Evolutionary conservation across 2,888 invertebrate genomes (phyloP).

Genomic region (Tenthredo notha): DNA sequence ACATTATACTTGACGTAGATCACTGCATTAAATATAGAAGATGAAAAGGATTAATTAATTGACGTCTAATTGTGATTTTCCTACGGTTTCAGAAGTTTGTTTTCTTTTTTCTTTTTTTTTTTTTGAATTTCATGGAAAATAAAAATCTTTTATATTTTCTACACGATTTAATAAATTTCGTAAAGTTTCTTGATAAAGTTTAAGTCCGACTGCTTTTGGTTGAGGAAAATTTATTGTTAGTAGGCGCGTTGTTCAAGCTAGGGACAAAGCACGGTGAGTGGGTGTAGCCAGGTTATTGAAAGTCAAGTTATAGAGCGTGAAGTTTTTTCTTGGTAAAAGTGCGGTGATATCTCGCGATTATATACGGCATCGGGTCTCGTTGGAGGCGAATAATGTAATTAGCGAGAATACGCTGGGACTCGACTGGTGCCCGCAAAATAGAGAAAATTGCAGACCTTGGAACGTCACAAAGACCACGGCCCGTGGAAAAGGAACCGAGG

Average conservation of each 20-base stretch:
- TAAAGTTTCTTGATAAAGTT: neutral
- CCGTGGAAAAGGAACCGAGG: conserved; percentile 38
- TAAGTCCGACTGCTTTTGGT: neutral
- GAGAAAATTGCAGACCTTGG: conserved; percentile 52
- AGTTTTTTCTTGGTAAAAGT: conserved; percentile 27
- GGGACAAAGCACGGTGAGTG: neutral
- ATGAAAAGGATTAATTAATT: neutral
- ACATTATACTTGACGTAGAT: conserved; percentile 2
- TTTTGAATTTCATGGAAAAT: neutral
- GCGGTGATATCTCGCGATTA: conserved; percentile 37
- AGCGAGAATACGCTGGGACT: conserved; percentile 33
- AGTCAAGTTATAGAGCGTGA: conserved; percentile 7
- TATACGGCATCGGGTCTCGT: conserved; percentile 28
- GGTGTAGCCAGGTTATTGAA: conserved; percentile 10
- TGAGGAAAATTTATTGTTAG: neutral
- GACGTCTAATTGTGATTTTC: neutral
- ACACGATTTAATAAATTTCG: neutral
- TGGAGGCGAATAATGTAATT: conserved; percentile 48
- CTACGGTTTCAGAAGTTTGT: neutral
- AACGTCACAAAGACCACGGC: conserved; percentile 44
- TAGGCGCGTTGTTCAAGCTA: neutral
- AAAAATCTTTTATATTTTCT: neutral
- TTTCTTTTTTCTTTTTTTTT: too few species aligned
- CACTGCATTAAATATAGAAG: neutral
- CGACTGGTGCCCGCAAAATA: conserved; percentile 38